Evolutionary conservation across 2,797 vertebrate species (phyloP).

Genomic region (Platyrinchus mystaceus): DNA sequence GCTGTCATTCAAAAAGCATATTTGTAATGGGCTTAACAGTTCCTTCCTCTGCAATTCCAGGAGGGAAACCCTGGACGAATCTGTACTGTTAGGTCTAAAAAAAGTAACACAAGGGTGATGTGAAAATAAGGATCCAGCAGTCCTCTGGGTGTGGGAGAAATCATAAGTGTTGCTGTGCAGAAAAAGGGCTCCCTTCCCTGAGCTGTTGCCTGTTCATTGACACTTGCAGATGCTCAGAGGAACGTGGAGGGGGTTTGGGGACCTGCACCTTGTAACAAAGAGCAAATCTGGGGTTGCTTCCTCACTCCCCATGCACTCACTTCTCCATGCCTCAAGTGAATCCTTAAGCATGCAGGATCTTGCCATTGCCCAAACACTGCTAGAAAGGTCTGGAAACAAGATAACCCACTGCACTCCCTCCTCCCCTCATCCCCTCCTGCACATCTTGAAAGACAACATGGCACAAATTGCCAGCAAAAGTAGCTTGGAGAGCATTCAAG

Average conservation of each 20-base stretch:
- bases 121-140: background rate
- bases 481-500: background rate
- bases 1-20: background rate
- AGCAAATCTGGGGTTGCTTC: background rate
- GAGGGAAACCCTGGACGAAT: background rate
- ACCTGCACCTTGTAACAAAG: background rate
- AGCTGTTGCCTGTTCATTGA: background rate
- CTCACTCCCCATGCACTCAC: background rate
- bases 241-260: rapidly evolving
- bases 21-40: background rate
- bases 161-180: background rate
- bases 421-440: background rate
- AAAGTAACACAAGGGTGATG: background rate
- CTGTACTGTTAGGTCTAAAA: background rate
- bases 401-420: background rate
- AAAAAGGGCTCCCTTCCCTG: background rate
- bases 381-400: background rate
- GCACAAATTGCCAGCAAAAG: constrained; percentile 1
- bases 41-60: background rate
- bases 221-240: background rate
- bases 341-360: background rate
- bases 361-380: background rate
- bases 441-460: background rate
- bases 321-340: background rate
- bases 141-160: background rate